phyloP scores from a whole-genome alignment of 1,140 invertebrate genomes.

The Andricus grossulariae region DNA sequence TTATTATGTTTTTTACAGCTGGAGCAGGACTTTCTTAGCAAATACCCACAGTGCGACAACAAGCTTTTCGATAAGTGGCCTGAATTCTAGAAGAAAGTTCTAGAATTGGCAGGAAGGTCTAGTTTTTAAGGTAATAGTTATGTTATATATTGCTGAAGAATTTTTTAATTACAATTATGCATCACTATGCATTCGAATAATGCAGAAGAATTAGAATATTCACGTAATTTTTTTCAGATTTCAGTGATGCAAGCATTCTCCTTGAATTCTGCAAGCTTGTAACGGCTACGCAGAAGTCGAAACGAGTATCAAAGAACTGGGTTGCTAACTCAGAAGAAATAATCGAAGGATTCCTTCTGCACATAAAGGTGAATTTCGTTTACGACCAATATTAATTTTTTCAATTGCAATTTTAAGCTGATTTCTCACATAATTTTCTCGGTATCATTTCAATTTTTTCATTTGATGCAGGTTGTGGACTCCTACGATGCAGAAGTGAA shows the following conservation, averaged over 20 bases:
- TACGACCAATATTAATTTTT: no score
- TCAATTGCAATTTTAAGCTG: no score
- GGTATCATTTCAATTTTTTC: no score
- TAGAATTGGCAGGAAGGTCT: background rate
- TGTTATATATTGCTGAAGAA: background rate
- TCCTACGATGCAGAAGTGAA: background rate
- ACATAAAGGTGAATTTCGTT: background rate
- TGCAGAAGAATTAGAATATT: background rate
- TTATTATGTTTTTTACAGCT: background rate
- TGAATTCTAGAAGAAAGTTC: background rate
- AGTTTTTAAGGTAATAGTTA: background rate
- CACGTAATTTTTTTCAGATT: background rate
- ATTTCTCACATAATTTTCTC: no score
- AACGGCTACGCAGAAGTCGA: background rate
- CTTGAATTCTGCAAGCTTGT: background rate
- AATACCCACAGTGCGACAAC: background rate
- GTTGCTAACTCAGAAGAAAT: background rate
- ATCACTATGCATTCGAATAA: background rate
- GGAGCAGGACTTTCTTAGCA: background rate
- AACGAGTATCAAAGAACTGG: background rate
- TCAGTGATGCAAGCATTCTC: background rate
- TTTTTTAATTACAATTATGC: no score
- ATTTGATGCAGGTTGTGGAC: no score
- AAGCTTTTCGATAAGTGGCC: conserved; percentile 2
- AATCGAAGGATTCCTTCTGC: background rate